A percentile compares a stretch with the other conserved stretches of the same genome.
Conservation (phyloP, 2,113 vertebrate species). For the Elgaria multicarinata region DNA sequence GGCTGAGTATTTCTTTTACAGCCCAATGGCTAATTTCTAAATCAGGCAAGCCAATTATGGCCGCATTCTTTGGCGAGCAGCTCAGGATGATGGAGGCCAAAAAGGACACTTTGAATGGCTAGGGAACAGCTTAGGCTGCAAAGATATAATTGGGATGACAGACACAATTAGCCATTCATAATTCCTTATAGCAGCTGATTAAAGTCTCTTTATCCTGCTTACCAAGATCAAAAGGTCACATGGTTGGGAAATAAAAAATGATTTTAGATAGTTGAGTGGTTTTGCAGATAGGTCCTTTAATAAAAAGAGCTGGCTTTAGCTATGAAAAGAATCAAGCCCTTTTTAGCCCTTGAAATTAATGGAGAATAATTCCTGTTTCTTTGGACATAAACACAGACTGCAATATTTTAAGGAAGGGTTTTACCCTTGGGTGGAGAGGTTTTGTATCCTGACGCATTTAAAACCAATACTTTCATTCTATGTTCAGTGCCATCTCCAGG, state of each 20-base stretch:
- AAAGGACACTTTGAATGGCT: constrained; percentile 43
- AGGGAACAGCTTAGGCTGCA: constrained; percentile 20
- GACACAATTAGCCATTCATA: constrained; percentile 75
- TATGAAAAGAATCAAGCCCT: neutral
- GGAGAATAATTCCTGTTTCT: neutral
- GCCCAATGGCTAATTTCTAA: constrained; percentile 78
- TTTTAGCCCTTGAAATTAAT: neutral
- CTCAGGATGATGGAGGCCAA: constrained; percentile 78
- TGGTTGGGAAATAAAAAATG: constrained; percentile 60
- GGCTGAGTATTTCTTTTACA: constrained; percentile 77
- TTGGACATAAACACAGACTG: neutral
- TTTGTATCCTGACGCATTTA: no score
- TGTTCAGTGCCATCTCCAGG: no score
- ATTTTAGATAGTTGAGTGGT: constrained; percentile 22
- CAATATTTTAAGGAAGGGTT: neutral
- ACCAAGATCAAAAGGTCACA: constrained; percentile 57
- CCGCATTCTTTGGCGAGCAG: constrained; percentile 69
- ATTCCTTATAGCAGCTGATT: constrained; percentile 69
- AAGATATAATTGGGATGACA: constrained; percentile 73
- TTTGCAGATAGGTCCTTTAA: neutral
- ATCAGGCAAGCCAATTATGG: constrained; percentile 72
- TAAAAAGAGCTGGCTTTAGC: neutral
- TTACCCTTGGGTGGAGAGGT: no score
- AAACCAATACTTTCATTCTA: no score
- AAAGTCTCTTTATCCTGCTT: constrained; percentile 72